phyloP scores from a whole-genome alignment of 2,797 vertebrate genomes.

The Astyanax mexicanus region DNA sequence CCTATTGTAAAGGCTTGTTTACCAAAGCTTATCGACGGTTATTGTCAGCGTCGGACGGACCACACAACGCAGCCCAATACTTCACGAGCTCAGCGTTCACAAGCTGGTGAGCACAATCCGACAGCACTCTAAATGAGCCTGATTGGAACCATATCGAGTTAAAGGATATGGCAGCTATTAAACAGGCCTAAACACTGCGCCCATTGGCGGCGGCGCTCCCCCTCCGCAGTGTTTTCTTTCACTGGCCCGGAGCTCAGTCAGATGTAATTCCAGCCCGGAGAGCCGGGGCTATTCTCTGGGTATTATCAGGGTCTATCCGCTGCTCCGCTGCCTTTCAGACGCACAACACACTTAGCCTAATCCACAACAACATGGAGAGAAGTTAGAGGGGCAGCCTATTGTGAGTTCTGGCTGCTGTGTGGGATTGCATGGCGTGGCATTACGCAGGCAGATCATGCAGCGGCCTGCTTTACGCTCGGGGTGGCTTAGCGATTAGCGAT shows the following conservation, averaged over 20 bases:
- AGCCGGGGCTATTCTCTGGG: slow-evolving; percentile 28
- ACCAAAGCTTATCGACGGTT: neutral
- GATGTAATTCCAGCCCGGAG: slow-evolving; percentile 53
- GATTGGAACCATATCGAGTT: slow-evolving; percentile 17
- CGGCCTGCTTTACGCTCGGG: neutral
- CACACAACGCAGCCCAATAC: neutral
- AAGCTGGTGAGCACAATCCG: neutral
- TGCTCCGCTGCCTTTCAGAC: slow-evolving; percentile 26
- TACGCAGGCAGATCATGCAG: neutral
- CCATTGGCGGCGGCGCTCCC: neutral
- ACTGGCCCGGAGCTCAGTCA: slow-evolving; percentile 28
- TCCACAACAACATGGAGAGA: slow-evolving; percentile 26
- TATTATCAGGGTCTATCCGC: slow-evolving; percentile 35
- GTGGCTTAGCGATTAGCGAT: no score
- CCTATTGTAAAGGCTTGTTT: slow-evolving; percentile 16
- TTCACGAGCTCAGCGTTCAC: neutral
- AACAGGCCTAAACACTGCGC: slow-evolving; percentile 24
- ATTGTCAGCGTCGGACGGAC: neutral
- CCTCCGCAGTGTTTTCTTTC: slow-evolving; percentile 46
- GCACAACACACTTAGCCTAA: slow-evolving; percentile 7
- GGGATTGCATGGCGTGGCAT: neutral
- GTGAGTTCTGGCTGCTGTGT: slow-evolving; percentile 9
- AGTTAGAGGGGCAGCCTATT: slow-evolving; percentile 11
- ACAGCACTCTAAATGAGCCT: neutral
- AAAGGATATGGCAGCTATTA: slow-evolving; percentile 16